Evolutionary conservation across 30 jellyfish, hydroid and myxozoan species (phyloP).

Genomic region (Chironex yamaguchii): DNA sequence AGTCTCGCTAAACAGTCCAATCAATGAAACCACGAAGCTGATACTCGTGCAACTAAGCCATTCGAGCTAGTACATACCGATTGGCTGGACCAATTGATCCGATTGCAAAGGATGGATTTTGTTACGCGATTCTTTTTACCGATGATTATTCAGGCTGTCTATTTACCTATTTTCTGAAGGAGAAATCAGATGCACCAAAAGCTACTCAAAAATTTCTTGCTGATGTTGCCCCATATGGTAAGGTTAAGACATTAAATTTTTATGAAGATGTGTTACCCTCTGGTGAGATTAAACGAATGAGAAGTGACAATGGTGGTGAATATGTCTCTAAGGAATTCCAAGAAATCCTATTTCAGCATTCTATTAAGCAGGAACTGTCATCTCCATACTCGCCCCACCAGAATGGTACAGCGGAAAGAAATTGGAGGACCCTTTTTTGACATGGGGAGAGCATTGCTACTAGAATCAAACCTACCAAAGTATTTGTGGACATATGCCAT

Average conservation of each 20-base stretch:
- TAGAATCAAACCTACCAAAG: conserved; percentile 57
- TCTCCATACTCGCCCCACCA: conserved; percentile 83
- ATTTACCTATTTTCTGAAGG: conserved; percentile 11
- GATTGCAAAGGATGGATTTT: conserved; percentile 8
- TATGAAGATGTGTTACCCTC: conserved; percentile 62
- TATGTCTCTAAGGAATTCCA: too few species aligned
- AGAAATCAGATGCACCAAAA: conserved; percentile 7
- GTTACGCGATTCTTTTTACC: not conserved
- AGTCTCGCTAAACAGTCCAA: conserved; percentile 3
- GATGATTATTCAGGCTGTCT: conserved; percentile 39
- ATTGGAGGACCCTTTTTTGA: conserved; percentile 78
- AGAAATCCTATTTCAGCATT: too few species aligned
- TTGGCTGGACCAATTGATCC: conserved; percentile 65
- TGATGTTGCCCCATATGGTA: not conserved
- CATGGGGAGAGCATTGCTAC: conserved; percentile 73
- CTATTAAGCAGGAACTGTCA: conserved; percentile 41
- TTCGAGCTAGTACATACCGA: conserved; percentile 55
- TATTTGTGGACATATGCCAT: conserved; percentile 81
- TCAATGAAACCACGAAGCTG: conserved; percentile 9
- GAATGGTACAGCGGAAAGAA: conserved; percentile 87
- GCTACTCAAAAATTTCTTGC: conserved; percentile 12
- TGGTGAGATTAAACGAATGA: conserved; percentile 58
- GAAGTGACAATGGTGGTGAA: too few species aligned
- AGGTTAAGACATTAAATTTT: conserved; percentile 4
- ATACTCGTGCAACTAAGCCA: conserved; percentile 39